Evolutionary conservation across 2,113 vertebrate species (phyloP).

Genomic region (Ctenomys sociabilis): DNA sequence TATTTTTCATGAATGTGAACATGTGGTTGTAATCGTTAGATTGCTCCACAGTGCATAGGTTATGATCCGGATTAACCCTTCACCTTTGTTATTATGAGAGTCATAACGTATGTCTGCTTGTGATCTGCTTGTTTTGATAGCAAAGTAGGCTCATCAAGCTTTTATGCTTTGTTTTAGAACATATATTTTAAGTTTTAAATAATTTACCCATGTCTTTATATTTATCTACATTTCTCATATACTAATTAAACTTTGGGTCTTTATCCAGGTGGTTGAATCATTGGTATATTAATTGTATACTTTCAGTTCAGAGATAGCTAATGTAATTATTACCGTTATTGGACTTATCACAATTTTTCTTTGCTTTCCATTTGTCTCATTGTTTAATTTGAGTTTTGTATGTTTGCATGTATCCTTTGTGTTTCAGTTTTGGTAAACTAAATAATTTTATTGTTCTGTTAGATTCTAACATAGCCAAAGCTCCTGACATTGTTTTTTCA

Average conservation of each 20-base stretch:
- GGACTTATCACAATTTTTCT: not conserved
- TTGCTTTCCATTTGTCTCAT: not conserved
- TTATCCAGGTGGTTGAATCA: not conserved
- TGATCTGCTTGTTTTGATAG: not conserved
- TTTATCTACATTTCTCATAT: not conserved
- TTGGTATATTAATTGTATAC: not conserved
- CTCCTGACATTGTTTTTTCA: not conserved
- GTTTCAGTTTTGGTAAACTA: not conserved
- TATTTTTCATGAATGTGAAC: not conserved
- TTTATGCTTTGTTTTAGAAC: not conserved
- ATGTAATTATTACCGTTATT: not conserved
- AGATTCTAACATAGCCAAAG: not conserved
- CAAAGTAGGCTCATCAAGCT: not conserved
- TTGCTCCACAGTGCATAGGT: not conserved
- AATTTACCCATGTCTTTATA: not conserved
- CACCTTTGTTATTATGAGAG: not conserved
- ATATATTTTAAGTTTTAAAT: not conserved
- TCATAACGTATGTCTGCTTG: not conserved
- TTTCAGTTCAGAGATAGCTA: not conserved
- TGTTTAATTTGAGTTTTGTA: not conserved
- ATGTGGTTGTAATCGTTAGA: not conserved
- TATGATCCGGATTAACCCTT: not conserved
- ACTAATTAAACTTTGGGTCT: not conserved
- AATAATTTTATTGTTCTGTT: conserved; percentile 12
- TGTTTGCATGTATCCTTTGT: not conserved